These are phyloP conservation scores for Palythoa grandis DNA, from an alignment of 92 coral and sea anemone genomes.

Conservation along the genomic window DNA sequence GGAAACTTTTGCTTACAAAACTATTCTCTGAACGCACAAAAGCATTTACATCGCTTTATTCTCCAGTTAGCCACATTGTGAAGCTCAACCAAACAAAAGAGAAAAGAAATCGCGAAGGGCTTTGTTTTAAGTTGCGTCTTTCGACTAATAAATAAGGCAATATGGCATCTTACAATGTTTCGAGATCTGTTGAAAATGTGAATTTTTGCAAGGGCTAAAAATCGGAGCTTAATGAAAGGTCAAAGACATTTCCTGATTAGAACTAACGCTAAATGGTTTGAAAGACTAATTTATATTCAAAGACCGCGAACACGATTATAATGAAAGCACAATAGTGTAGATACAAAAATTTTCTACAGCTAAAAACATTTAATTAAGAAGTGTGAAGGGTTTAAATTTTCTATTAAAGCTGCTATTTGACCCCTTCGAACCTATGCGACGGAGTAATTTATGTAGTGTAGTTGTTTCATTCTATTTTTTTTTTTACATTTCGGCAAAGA, in stretches of 20 bases:
- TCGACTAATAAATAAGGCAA: neutral
- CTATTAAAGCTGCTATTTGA: neutral
- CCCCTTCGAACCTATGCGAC: neutral
- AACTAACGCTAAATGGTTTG: neutral
- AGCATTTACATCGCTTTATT: slow-evolving; percentile 29
- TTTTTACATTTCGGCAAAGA: neutral
- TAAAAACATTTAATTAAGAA: neutral
- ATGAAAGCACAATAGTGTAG: neutral
- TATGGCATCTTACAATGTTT: neutral
- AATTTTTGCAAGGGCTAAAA: neutral
- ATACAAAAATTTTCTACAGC: neutral
- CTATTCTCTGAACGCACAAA: slow-evolving; percentile 16
- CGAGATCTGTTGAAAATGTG: neutral
- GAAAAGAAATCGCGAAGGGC: neutral
- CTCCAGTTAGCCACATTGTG: slow-evolving; percentile 1
- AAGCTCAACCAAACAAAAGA: neutral
- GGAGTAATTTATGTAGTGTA: neutral
- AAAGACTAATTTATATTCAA: neutral
- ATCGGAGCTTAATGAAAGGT: neutral
- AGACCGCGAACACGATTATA: neutral
- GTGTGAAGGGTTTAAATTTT: neutral
- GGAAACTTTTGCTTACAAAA: slow-evolving; percentile 23
- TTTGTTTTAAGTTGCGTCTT: neutral
- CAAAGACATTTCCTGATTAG: slow-evolving; percentile 10
- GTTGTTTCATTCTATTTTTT: neutral